Percentiles rank a stretch among this genome's conserved stretches.
Evolutionary conservation across 2,797 vertebrate species (phyloP).

Genomic region (Bradypus variegatus): DNA sequence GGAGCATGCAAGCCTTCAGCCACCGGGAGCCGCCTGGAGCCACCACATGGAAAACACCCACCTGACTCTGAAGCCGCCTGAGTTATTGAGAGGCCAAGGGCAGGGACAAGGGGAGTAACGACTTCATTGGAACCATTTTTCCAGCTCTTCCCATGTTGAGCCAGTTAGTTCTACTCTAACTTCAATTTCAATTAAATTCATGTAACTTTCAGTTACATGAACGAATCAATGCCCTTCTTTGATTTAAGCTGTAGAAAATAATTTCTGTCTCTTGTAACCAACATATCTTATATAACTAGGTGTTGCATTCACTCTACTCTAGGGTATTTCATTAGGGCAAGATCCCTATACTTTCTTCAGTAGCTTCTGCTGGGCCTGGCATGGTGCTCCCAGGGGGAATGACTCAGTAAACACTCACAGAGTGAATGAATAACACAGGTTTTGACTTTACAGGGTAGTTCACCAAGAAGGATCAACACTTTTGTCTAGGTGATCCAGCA

Average conservation of each 20-base stretch:
- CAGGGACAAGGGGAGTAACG: no score
- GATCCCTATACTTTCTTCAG: not conserved
- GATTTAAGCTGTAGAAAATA: not conserved
- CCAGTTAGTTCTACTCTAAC: not conserved
- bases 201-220: not conserved
- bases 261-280: not conserved
- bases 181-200: no score
- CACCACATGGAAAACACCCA: fast-evolving
- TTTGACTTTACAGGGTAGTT: no score
- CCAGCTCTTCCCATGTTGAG: no score
- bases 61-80: not conserved
- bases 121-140: no score
- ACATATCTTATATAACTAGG: not conserved
- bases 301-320: not conserved
- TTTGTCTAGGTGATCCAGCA: not conserved
- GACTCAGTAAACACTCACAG: fast-evolving
- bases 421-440: not conserved
- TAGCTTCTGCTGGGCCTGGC: not conserved
- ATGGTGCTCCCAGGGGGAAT: fast-evolving
- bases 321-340: not conserved
- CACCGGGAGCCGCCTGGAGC: not conserved
- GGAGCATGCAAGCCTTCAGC: not conserved
- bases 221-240: not conserved
- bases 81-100: not conserved
- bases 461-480: not conserved